Conservation (phyloP, 2,797 vertebrate species). For the Pygocentrus nattereri region DNA sequence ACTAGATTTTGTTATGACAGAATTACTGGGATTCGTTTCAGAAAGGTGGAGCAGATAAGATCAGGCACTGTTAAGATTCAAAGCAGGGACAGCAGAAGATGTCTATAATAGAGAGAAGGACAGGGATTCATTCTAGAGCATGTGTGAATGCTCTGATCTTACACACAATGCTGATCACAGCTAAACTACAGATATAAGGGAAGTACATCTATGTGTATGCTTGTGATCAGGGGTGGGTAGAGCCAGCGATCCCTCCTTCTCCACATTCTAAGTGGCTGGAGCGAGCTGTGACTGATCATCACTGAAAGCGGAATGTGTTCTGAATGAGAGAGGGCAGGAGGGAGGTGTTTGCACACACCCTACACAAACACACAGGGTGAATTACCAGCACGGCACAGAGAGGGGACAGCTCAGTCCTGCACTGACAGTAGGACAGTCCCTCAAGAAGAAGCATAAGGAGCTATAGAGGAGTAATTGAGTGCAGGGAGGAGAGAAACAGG, state of each 20-base stretch:
- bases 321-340: constrained; percentile 45
- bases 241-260: constrained; percentile 54
- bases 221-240: constrained; percentile 23
- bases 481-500: constrained; percentile 38
- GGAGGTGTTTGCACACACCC: constrained; percentile 38
- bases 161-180: constrained; percentile 15
- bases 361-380: constrained; percentile 40
- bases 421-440: constrained; percentile 32
- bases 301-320: constrained; percentile 54
- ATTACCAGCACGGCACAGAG: constrained; percentile 38
- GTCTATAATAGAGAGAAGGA: constrained; percentile 18
- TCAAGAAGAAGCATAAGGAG: constrained; percentile 23
- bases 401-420: constrained; percentile 40
- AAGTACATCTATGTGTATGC: constrained; percentile 24
- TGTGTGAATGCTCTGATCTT: constrained; percentile 9
- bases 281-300: constrained; percentile 60
- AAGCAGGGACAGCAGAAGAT: constrained; percentile 15
- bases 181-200: constrained; percentile 20
- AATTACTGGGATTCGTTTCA: constrained; percentile 18
- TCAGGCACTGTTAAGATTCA: constrained; percentile 5
- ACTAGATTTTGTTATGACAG: not conserved
- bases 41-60: constrained; percentile 28
- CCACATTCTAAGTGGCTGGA: constrained; percentile 55
- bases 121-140: constrained; percentile 8
- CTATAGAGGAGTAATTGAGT: constrained; percentile 9